Conservation (phyloP, 2,113 vertebrate species). For the Tursiops truncatus region DNA sequence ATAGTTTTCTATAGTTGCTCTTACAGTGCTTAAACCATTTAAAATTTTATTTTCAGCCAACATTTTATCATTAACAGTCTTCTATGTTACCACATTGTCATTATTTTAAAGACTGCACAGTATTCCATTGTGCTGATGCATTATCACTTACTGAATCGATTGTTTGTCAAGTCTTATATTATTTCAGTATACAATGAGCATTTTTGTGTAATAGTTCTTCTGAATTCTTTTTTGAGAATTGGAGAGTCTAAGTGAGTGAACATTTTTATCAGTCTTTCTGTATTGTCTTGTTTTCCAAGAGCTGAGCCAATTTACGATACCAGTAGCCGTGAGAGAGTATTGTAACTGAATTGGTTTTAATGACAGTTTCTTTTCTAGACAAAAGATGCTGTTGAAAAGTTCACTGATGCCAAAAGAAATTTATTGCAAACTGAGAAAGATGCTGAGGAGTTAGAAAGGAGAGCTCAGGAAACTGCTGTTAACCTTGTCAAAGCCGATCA, state of each 20-base stretch:
- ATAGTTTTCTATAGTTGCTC: background rate
- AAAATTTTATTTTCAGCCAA: background rate
- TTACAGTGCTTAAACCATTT: background rate
- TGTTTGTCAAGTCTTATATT: background rate
- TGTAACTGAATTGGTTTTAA: conserved; percentile 48
- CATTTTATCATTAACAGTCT: background rate
- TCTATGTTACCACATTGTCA: background rate
- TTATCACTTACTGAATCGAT: background rate
- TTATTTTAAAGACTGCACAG: conserved; percentile 7
- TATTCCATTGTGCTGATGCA: background rate
- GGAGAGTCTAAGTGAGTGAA: background rate
- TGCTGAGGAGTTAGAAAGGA: conserved; percentile 86
- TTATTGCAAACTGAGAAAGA: conserved; percentile 83
- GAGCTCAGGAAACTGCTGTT: conserved; percentile 84
- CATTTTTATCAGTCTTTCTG: conserved; percentile 14
- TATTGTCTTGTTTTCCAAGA: conserved; percentile 16
- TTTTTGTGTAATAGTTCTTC: conserved; percentile 10
- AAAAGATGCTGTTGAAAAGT: conserved; percentile 83
- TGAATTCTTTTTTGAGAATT: conserved; percentile 26
- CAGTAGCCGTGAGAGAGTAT: background rate
- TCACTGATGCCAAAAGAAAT: conserved; percentile 78
- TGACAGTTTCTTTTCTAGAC: conserved; percentile 80
- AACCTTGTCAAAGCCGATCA: conserved; percentile 86
- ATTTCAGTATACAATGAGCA: background rate
- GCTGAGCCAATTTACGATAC: background rate